phyloP scores from a whole-genome alignment of 1,140 invertebrate genomes.

The Ostrea denselamellosa region DNA sequence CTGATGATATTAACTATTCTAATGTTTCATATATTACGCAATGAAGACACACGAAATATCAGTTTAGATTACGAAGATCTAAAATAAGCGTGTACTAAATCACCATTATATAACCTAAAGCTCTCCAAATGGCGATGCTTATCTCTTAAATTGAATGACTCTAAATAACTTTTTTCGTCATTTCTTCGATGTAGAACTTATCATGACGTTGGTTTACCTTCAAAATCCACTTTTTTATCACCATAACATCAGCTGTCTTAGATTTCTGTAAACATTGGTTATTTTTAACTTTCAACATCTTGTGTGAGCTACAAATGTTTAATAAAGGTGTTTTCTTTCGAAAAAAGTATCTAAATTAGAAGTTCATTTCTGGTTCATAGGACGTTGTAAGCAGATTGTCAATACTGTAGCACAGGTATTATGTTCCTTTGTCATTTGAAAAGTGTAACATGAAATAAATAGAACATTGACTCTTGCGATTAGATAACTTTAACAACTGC shows the following conservation, averaged over 20 bases:
- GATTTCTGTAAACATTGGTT: neutral
- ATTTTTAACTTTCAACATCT: slow-evolving; percentile 27
- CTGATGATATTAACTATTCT: neutral
- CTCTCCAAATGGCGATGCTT: neutral
- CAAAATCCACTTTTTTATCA: neutral
- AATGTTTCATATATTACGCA: slow-evolving; percentile 14
- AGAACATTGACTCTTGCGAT: too few relatives aligned
- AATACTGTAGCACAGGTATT: too few relatives aligned
- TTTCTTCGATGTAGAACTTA: neutral
- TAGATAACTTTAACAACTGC: too few relatives aligned
- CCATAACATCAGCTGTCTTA: neutral
- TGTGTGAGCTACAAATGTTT: slow-evolving; percentile 6
- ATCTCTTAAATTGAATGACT: slow-evolving; percentile 36
- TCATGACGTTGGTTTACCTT: neutral
- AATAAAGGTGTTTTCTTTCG: neutral
- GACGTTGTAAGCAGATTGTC: too few relatives aligned
- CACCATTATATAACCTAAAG: neutral
- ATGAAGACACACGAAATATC: neutral
- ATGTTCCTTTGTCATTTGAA: too few relatives aligned
- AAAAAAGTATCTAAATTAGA: too few relatives aligned
- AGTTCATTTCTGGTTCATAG: too few relatives aligned
- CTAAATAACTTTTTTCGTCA: slow-evolving; percentile 20
- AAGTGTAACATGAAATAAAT: too few relatives aligned
- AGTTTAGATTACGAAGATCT: slow-evolving; percentile 21
- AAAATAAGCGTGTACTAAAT: neutral